phyloP scores from a whole-genome alignment of 1,140 invertebrate genomes.

The Scaptomyza pallida region DNA sequence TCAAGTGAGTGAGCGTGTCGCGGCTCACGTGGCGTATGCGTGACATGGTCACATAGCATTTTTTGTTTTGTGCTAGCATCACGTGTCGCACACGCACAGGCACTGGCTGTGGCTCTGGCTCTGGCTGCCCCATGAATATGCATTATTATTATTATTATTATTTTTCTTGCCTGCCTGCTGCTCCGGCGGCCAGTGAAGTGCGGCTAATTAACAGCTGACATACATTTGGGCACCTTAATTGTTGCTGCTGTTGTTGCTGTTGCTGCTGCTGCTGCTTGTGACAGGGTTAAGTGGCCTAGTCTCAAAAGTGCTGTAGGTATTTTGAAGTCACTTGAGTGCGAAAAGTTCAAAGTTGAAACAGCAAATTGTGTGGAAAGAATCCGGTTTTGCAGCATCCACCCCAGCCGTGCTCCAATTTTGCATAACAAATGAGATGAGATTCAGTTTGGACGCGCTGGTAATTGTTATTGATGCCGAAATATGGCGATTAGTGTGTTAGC shows the following conservation, averaged over 20 bases:
- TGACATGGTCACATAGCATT: constrained; percentile 58
- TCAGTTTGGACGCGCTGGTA: constrained; percentile 27
- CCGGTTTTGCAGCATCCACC: constrained; percentile 21
- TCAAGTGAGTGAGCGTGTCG: constrained; percentile 34
- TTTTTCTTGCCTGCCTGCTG: constrained; percentile 5
- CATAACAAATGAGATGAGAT: constrained; percentile 58
- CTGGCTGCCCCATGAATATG: constrained; percentile 55
- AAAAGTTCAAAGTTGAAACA: constrained; percentile 18
- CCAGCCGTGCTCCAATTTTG: constrained; percentile 28
- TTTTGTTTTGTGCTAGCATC: constrained; percentile 7
- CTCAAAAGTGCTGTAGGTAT: neutral
- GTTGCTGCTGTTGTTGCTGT: constrained; percentile 5
- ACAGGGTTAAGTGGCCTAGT: constrained; percentile 48
- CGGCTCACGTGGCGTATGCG: constrained; percentile 59
- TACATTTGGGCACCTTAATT: constrained; percentile 44
- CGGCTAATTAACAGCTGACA: constrained; percentile 67
- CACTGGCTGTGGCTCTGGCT: neutral
- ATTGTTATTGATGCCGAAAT: constrained; percentile 74
- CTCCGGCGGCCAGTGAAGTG: constrained; percentile 46
- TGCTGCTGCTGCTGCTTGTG: constrained; percentile 23
- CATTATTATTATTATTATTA: constrained; percentile 59
- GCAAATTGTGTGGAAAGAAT: constrained; percentile 64
- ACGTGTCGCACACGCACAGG: constrained; percentile 12
- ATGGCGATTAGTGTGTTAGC: constrained; percentile 64
- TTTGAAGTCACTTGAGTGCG: constrained; percentile 32